Base-by-base conservation (phyloP, 2,113 vertebrate species). In the Butastur rufipennis region DNA sequence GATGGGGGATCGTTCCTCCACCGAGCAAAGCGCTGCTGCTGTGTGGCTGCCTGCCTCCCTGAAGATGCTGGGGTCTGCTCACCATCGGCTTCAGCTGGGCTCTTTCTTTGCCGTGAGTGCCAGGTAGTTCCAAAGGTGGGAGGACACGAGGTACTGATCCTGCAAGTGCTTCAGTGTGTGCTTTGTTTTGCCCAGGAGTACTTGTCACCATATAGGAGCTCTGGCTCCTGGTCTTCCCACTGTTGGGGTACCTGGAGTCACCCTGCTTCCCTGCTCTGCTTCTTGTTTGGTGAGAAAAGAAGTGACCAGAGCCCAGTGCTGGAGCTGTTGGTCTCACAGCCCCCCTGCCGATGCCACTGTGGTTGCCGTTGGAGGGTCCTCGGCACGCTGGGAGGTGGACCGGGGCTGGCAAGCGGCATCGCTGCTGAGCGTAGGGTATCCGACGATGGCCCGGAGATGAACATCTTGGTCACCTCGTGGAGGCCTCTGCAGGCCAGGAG, bases 11-110 rank as follows among this genome's bases (percentile, higher is more conserved):
- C 0, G 0, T 77, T 93, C 20, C 83, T 58, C 65, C 29, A 29
- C 38, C 0, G 0, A 61, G 43, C 0, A 0, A 66, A 66, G 66
- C 3, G 3, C 47, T 62, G 40, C 45, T 80, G 16, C 67, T 53
- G 9, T 34, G 29, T 66, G 58, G 36, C 45, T 48, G 2, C 32
- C 58, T 45, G 52, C 70, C 19, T 78, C 31, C 17, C 23, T 11
- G 42, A 63, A 29, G 55, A 11, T 1, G 1, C 43, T 1, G 3
- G 22, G 36, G 10, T 52, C 40, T 6, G 7, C 36, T 77, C 0
- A 0, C 31, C 16, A 4, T 42, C 2, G 1, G 14, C 56, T 88
- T 75, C 62, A 50, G 32, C 17, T 50, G 40, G 5, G 18, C 8
- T 91, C 0, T 32, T 58, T 17, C 48, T 59, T 75, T 72, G 47